Evolutionary conservation across 2,113 vertebrate genomes (phyloP).

Genomic region (Prochilodus magdalenae): DNA sequence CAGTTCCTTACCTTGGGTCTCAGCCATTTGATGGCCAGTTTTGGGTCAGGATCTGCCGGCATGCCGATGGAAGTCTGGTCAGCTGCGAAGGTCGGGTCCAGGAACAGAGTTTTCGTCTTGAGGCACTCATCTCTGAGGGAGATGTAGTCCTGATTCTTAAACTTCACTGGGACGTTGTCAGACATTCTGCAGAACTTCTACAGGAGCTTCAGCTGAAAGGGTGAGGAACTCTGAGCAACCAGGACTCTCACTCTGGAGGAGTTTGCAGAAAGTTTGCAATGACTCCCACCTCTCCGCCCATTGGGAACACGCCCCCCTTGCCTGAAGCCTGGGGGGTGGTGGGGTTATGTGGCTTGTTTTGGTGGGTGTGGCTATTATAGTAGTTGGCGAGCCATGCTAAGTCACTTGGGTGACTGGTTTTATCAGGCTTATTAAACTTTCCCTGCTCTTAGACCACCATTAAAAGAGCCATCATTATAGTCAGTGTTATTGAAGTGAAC

Average conservation of each 20-base stretch:
- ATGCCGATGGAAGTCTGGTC: conserved; percentile 74
- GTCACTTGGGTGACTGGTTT: neutral
- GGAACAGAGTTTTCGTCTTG: conserved; percentile 65
- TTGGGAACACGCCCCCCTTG: conserved; percentile 17
- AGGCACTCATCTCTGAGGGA: conserved; percentile 62
- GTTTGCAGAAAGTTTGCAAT: conserved; percentile 52
- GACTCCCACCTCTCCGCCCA: conserved; percentile 17
- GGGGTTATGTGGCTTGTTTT: neutral
- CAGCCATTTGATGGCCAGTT: conserved; percentile 72
- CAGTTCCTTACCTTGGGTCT: conserved; percentile 72
- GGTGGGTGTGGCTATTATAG: neutral
- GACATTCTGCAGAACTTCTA: conserved; percentile 39
- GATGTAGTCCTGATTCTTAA: conserved; percentile 63
- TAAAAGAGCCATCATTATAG: no score
- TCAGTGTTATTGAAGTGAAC: no score
- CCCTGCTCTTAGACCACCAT: no score
- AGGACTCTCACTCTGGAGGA: conserved; percentile 18
- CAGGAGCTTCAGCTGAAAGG: conserved; percentile 1
- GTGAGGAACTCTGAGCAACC: neutral
- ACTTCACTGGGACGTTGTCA: conserved; percentile 62
- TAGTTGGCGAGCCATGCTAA: neutral
- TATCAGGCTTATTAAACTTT: neutral
- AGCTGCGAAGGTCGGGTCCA: conserved; percentile 71
- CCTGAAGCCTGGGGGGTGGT: neutral
- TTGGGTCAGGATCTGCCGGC: conserved; percentile 71